Conservation (phyloP, 2,797 vertebrate species). For the Mus minutoides region DNA sequence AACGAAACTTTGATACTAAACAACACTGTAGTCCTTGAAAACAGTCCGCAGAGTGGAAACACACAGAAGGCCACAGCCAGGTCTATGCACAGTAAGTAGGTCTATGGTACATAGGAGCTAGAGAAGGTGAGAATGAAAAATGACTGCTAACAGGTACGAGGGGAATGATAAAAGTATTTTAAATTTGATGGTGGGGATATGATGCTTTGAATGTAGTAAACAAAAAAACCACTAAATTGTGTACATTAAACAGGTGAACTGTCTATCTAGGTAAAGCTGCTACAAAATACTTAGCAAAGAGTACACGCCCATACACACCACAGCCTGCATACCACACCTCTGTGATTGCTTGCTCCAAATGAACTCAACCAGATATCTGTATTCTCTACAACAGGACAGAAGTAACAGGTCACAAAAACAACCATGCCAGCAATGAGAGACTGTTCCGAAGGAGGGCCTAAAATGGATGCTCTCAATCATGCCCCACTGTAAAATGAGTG, state of each 20-base stretch:
- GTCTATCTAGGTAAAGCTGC: neutral
- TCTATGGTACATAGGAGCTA: neutral
- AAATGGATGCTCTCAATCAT: neutral
- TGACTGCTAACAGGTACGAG: rapidly evolving
- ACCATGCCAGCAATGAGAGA: too few relatives aligned
- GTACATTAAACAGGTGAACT: rapidly evolving
- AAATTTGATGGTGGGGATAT: neutral
- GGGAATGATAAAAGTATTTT: neutral
- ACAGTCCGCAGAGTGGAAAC: rapidly evolving
- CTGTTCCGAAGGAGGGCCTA: rapidly evolving
- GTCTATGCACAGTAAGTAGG: neutral
- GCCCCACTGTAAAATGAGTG: rapidly evolving
- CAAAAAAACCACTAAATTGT: rapidly evolving
- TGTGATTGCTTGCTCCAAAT: rapidly evolving
- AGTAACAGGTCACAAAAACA: rapidly evolving
- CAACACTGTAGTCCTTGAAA: rapidly evolving
- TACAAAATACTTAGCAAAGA: neutral
- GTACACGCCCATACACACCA: neutral
- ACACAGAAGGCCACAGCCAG: neutral
- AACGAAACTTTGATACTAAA: rapidly evolving
- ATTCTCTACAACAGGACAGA: too few relatives aligned
- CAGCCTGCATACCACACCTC: too few relatives aligned
- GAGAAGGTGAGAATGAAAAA: neutral
- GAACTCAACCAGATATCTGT: rapidly evolving
- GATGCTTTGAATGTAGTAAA: neutral